Conservation (phyloP, 2,113 vertebrate genomes). For the Azemiops feae region DNA sequence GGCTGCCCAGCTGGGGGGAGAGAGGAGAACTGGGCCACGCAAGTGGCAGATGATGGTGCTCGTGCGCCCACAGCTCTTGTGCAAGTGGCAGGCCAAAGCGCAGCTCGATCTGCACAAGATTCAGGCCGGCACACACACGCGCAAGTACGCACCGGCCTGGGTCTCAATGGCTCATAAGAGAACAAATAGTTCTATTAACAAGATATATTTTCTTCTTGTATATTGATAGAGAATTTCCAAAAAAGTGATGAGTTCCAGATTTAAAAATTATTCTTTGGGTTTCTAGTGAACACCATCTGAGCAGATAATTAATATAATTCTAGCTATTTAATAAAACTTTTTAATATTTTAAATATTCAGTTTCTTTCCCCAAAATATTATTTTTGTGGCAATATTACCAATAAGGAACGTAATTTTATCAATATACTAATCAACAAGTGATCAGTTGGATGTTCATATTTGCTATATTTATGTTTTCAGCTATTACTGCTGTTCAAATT, state of each 20-base stretch:
- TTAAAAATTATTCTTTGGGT: not conserved
- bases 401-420: not conserved
- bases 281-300: not conserved
- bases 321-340: not conserved
- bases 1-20: not conserved
- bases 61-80: not conserved
- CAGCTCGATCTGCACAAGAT: no score
- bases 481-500: not conserved
- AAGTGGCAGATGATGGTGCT: not conserved
- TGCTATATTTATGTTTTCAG: not conserved
- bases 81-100: not conserved
- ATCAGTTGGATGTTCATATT: not conserved
- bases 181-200: not conserved
- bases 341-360: not conserved
- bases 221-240: not conserved
- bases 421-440: not conserved
- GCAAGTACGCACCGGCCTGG: not conserved
- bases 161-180: not conserved
- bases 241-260: not conserved
- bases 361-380: not conserved
- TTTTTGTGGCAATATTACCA: not conserved
- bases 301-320: not conserved
- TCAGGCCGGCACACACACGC: no score
- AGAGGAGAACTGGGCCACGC: not conserved
- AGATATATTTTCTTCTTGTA: not conserved